These are phyloP conservation scores for Cryptotermes secundus DNA, from an alignment of 1,140 invertebrate genomes.

Conservation along the genomic window DNA sequence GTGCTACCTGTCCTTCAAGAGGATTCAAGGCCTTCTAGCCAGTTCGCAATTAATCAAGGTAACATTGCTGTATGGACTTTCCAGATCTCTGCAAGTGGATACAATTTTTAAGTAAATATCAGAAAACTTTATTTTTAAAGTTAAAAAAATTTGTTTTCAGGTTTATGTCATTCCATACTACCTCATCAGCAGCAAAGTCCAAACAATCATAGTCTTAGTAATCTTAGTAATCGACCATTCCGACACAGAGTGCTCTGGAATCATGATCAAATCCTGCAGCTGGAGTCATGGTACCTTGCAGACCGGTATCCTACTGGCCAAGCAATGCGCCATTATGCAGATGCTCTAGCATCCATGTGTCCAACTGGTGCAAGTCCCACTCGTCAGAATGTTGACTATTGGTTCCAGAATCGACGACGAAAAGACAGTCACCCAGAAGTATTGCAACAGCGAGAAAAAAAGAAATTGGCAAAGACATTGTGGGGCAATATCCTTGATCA, in stretches of 20 bases:
- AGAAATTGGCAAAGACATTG: conserved; percentile 30
- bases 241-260: conserved; percentile 36
- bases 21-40: conserved; percentile 23
- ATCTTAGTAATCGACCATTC: conserved; percentile 25
- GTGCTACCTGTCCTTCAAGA: conserved; percentile 32
- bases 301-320: conserved; percentile 35
- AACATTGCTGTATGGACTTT: not conserved
- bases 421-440: conserved; percentile 36
- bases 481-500: conserved; percentile 33
- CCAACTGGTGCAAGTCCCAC: conserved; percentile 30
- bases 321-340: conserved; percentile 34
- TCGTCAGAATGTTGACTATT: conserved; percentile 37
- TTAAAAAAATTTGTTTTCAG: not conserved
- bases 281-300: conserved; percentile 34
- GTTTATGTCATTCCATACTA: conserved; percentile 9
- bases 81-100: not conserved
- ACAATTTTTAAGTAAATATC: not conserved
- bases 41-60: conserved; percentile 22
- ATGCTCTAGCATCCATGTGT: conserved; percentile 29
- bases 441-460: conserved; percentile 34
- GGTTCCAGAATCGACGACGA: conserved; percentile 37
- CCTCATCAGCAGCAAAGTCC: not conserved
- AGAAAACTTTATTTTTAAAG: not conserved
- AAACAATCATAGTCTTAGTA: conserved; percentile 23
- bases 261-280: conserved; percentile 33